phyloP scores from a whole-genome alignment of 2,888 invertebrate genomes.

The Phengaris alcon region DNA sequence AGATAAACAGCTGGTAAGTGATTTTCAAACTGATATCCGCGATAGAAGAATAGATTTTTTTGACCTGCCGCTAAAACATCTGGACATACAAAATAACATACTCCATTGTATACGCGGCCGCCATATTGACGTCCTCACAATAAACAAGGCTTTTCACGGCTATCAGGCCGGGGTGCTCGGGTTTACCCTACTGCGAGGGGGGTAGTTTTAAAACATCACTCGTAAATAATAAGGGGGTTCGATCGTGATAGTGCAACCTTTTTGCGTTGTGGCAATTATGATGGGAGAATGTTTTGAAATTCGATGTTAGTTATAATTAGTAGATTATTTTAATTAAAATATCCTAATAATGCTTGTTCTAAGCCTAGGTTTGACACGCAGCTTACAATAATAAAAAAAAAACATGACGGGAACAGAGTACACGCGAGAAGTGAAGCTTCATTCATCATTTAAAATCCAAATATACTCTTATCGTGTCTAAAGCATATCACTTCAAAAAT shows the following conservation, averaged over 20 bases:
- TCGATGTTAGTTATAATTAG: not conserved
- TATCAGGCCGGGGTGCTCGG: slow-evolving; percentile 50
- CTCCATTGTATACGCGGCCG: slow-evolving; percentile 47
- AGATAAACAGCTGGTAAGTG: too few species aligned
- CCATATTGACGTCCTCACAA: slow-evolving; percentile 60
- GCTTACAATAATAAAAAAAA: too few species aligned
- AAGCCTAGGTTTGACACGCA: too few species aligned
- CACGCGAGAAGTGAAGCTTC: too few species aligned
- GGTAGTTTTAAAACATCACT: slow-evolving; percentile 43
- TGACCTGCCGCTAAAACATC: too few species aligned
- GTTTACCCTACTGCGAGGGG: slow-evolving; percentile 39
- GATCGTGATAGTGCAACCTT: slow-evolving; percentile 14
- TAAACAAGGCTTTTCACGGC: slow-evolving; percentile 72
- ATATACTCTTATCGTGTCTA: too few species aligned
- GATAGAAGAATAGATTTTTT: too few species aligned
- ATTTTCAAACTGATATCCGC: too few species aligned
- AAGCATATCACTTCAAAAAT: too few species aligned
- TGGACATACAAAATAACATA: not conserved
- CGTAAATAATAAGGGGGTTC: slow-evolving; percentile 60
- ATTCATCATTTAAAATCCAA: too few species aligned
- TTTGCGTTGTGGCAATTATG: not conserved
- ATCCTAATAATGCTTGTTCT: too few species aligned
- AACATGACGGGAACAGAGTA: too few species aligned
- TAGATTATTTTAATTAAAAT: not conserved
- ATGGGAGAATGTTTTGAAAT: not conserved